Conservation (phyloP, 2,797 vertebrate species). For the Steatocranus sp. region DNA sequence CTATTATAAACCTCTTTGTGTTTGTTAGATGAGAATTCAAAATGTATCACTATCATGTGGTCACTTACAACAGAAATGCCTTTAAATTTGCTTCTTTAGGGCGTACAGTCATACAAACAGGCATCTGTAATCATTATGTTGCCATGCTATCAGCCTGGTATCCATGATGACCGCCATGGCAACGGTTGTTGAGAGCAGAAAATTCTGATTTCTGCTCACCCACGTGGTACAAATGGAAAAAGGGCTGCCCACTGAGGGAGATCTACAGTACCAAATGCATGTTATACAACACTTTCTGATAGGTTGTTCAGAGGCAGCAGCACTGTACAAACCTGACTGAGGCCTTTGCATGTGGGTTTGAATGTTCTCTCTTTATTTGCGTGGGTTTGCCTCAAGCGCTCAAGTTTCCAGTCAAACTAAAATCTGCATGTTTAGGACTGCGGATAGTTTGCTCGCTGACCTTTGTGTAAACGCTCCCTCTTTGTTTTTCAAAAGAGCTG, state of each 20-base stretch:
- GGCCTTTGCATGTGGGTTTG: neutral
- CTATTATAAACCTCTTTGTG: slow-evolving; percentile 9
- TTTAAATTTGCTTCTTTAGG: neutral
- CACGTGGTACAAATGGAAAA: slow-evolving; percentile 31
- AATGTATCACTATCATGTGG: neutral
- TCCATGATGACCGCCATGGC: slow-evolving; percentile 54
- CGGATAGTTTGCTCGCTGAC: neutral
- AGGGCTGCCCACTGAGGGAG: slow-evolving; percentile 22
- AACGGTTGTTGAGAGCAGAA: slow-evolving; percentile 43
- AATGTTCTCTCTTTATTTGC: neutral
- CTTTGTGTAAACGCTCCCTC: neutral
- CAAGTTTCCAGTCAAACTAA: neutral
- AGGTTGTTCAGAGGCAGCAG: neutral
- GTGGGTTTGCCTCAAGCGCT: neutral
- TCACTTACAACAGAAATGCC: neutral
- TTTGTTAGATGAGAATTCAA: neutral
- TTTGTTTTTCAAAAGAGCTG: neutral
- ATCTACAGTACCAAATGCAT: neutral
- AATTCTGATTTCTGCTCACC: slow-evolving; percentile 44
- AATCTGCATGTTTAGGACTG: neutral
- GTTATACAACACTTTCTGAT: slow-evolving; percentile 8
- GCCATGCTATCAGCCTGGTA: slow-evolving; percentile 32
- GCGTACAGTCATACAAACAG: neutral
- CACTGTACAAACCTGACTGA: neutral
- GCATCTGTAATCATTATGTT: slow-evolving; percentile 27